A percentile compares a stretch with the other conserved stretches of the same genome.
These are phyloP conservation scores for Diorhabda carinulata DNA, from an alignment of 1,140 invertebrate species.

Conservation along the genomic window DNA sequence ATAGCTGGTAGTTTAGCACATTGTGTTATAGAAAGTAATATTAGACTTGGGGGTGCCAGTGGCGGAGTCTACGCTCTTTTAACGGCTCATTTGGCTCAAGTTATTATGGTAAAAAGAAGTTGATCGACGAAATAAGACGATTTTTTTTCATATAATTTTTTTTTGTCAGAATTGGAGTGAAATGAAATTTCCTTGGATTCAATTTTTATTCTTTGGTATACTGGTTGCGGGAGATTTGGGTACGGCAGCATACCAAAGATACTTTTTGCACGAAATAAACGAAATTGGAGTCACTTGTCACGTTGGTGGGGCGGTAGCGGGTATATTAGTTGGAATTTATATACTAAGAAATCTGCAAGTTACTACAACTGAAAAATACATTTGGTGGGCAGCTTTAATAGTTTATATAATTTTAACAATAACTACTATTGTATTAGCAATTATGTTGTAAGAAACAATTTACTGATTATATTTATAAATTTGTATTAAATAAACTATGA, in stretches of 20 bases:
- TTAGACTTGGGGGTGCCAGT: slow-evolving; percentile 89
- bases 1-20: slow-evolving; percentile 80
- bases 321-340: slow-evolving; percentile 84
- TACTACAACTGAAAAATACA: slow-evolving; percentile 75
- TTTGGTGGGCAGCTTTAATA: slow-evolving; percentile 78
- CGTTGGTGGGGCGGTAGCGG: slow-evolving; percentile 76
- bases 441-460: not conserved
- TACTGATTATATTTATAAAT: too few species aligned
- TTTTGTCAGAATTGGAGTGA: slow-evolving; percentile 77
- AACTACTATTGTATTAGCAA: slow-evolving; percentile 42
- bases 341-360: slow-evolving; percentile 85
- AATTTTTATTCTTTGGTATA: slow-evolving; percentile 71
- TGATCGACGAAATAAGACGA: too few species aligned
- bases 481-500: too few species aligned
- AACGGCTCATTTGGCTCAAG: slow-evolving; percentile 90
- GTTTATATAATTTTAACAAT: slow-evolving; percentile 72
- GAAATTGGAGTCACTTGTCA: slow-evolving; percentile 86
- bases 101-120: slow-evolving; percentile 66
- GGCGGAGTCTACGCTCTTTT: slow-evolving; percentile 95
- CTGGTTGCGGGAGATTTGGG: slow-evolving; percentile 61
- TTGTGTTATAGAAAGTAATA: slow-evolving; percentile 80
- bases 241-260: slow-evolving; percentile 78
- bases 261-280: slow-evolving; percentile 56
- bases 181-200: slow-evolving; percentile 82
- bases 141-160: too few species aligned